Base-by-base conservation (phyloP, 2,113 vertebrate species). In the Colistium nudipinnis region DNA sequence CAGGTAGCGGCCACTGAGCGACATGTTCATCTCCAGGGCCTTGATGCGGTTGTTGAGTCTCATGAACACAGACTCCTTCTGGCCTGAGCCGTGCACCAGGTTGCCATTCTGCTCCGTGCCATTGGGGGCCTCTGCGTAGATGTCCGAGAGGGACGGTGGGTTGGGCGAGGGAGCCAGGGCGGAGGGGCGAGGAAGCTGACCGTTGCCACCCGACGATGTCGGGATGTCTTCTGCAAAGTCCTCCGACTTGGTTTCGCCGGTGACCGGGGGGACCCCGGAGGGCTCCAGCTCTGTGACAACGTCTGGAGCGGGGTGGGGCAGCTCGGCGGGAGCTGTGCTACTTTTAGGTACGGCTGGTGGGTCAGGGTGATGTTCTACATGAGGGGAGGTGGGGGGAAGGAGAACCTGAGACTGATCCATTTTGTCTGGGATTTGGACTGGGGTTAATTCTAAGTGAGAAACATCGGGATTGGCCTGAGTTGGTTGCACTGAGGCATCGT, bases 41-140 rank as follows among this genome's bases (percentile, higher is more conserved):
- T 98, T 98, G 84, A 99, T 99, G 60, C 97, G 96, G 81, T 99
- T 99, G 83, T 97, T 99, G 61, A 99, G 95, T 52, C 98, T 94
- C 98, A 99, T 99, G 84, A 99, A 99, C 27, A 99, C 96, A 0
- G 97, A 99, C 78, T 99, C 98, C 74, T 98, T 99, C 80, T 98
- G 97, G 76, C 94, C 95, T 69, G 97, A 96, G 38, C 96, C 94
- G 2, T 97, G 96, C 3, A 95, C 87, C 0, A 91, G 94, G 86
- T 95, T 96, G 13, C 96, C 95, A 3, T 95, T 96, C 55, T 94
- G 90, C 43, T 99, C 96, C 1, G 93, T 95, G 33, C 92, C 93
- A 56, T 96, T 95, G 71, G 94, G 94, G 17, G 96, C 49, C 36
- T 98, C 97, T 7, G 96, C 95, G 51, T 98, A 96, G 84, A 98